Base-by-base conservation (phyloP, 2,797 vertebrate genomes). In the Momotus momota region DNA sequence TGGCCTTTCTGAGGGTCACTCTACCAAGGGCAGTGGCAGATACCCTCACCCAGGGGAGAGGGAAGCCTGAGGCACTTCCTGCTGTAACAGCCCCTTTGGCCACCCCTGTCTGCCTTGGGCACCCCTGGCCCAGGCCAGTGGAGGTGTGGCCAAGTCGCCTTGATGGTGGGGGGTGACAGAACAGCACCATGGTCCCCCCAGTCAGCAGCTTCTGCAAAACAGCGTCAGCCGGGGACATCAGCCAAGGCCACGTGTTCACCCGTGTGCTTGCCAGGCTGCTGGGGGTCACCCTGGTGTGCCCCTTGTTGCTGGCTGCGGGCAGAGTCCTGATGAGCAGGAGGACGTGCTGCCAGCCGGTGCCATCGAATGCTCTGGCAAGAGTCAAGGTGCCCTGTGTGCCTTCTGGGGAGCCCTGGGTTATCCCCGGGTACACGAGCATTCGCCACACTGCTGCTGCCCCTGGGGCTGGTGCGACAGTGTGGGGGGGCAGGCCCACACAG, bases 251-350 rank as follows among this genome's bases (percentile, higher is more conserved):
- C 77, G 86, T 95, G 96, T 88, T 92, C 8, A 3, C 65, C 90
- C 40, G 35, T 89, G 84, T 87, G 91, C 91, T 95, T 2, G 0
- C 78, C 0, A 25, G 70, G 83, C 81, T 92, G 83, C 73, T 46
- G 91, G 94, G 94, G 85, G 94, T 95, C 93, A 96, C 94, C 94
- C 93, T 91, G 94, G 89, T 84, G 91, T 95, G 91, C 85, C 33
- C 91, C 96, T 95, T 93, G 81, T 74, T 1, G 52, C 46, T 3
- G 41, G 33, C 64, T 12, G 70, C 41, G 20, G 88, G 69, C 74
- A 86, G 71, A 64, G 83, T 67, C 62, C n/a, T 1, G 3, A 45
- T 70, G 77, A 58, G 51, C 10, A 1, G 80, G 43, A 80, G 74
- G 35, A 60, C 70, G n/a, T 87, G 64, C 54, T 62, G 4, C 65